These are phyloP conservation scores for Corythornis leucogaster DNA, from an alignment of 2,797 vertebrate genomes.

Conservation along the genomic window DNA sequence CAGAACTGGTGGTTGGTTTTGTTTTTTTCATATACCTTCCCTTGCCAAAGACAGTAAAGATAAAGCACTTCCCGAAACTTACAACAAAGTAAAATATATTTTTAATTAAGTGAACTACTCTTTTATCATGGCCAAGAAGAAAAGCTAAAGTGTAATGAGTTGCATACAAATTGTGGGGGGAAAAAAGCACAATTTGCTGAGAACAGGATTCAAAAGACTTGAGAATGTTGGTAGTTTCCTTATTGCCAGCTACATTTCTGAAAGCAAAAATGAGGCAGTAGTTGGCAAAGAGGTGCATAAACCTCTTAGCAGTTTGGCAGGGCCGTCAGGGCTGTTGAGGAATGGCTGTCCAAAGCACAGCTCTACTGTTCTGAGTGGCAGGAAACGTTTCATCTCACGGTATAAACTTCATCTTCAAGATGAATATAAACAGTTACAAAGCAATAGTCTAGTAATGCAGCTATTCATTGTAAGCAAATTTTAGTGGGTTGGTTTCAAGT, in stretches of 20 bases:
- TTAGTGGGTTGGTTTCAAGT: neutral
- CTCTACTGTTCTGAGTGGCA: neutral
- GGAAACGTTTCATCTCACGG: neutral
- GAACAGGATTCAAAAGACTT: neutral
- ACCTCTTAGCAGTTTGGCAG: neutral
- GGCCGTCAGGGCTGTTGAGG: neutral
- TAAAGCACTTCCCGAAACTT: neutral
- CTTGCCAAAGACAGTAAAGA: neutral
- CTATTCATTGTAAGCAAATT: neutral
- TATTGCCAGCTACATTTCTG: neutral
- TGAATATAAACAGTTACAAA: neutral
- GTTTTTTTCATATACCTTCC: neutral
- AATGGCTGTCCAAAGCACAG: neutral
- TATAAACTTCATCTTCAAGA: neutral
- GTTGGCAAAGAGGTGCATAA: neutral
- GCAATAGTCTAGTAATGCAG: neutral
- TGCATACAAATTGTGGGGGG: neutral
- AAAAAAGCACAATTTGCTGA: neutral
- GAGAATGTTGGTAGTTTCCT: neutral
- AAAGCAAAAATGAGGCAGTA: slow-evolving; percentile 1
- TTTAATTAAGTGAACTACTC: neutral
- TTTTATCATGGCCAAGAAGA: neutral
- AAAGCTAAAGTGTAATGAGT: neutral
- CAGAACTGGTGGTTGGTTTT: neutral
- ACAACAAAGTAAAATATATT: neutral